phyloP scores from a whole-genome alignment of 2,113 vertebrate genomes.

The Leptobrachium leishanense region DNA sequence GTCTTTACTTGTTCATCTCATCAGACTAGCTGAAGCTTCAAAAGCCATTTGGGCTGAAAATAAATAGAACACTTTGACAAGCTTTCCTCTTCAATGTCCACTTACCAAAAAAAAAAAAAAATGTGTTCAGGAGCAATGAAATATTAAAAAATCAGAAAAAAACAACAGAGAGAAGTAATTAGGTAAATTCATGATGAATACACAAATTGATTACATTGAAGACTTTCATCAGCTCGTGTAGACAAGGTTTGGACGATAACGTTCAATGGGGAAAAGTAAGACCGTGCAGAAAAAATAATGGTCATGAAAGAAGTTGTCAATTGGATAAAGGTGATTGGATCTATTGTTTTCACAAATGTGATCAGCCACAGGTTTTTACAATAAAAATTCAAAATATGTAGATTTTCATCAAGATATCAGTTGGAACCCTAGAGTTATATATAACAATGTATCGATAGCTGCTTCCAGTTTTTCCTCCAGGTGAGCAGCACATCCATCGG shows the following conservation, averaged over 20 bases:
- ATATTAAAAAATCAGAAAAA: background rate
- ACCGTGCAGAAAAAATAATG: background rate
- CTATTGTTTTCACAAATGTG: background rate
- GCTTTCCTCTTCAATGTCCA: background rate
- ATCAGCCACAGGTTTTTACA: background rate
- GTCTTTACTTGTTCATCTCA: background rate
- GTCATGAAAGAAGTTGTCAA: background rate
- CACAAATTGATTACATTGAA: background rate
- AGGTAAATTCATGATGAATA: background rate
- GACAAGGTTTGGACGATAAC: background rate
- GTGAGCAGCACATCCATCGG: too few relatives aligned
- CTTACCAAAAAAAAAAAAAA: background rate
- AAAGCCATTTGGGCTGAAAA: background rate
- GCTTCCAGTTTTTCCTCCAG: too few relatives aligned
- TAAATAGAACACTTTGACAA: slow-evolving; percentile 1
- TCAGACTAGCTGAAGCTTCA: background rate
- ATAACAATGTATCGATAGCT: too few relatives aligned
- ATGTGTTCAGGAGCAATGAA: background rate
- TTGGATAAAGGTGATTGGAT: background rate
- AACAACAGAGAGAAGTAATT: background rate
- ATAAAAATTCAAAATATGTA: too few relatives aligned
- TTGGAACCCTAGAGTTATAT: too few relatives aligned
- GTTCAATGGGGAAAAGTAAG: background rate
- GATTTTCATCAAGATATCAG: too few relatives aligned
- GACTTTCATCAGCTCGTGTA: background rate